Evolutionary conservation across 1,140 invertebrate genomes (phyloP), one percentile per base, ranked within the genome.

Genomic region (Leptestheria dahalacensis): DNA sequence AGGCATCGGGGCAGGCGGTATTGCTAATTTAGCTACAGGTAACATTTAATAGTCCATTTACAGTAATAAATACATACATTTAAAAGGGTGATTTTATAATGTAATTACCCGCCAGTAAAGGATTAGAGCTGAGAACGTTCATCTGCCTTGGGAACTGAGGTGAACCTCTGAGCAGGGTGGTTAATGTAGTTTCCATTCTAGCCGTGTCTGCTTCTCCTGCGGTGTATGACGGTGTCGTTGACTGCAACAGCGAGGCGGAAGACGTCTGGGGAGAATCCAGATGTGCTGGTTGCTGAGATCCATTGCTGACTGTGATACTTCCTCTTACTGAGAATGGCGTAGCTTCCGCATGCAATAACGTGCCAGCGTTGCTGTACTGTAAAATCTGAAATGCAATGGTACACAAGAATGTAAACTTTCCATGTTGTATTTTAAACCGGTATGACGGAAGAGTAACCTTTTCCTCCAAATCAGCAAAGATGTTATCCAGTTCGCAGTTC

Each of bases 111-210:
- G 86, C 86, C 62, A 88, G 73, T 48, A 89, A 73, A 29, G 86
- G 86, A 71, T 89, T 89, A 12, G 83, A 82, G 0, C 85, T 84
- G 1, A 85, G 85, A 53, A 89, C 87, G 59, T 84, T 86, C 21
- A 51, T 49, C 26, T 56, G 48, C 53, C 64, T 52, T 52, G 62
- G 47, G 11, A 51, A 57, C 57, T 48, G 50, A 52, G 20, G n/a
- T n/a, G n/a, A n/a, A n/a, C n/a, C n/a, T n/a, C n/a, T n/a, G n/a
- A n/a, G n/a, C n/a, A n/a, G n/a, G n/a, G n/a, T n/a, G n/a, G n/a
- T n/a, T n/a, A n/a, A n/a, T n/a, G n/a, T n/a, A n/a, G n/a, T n/a
- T n/a, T n/a, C n/a, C n/a, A n/a, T n/a, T n/a, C n/a, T n/a, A n/a
- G n/a, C n/a, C n/a, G n/a, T n/a, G n/a, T n/a, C n/a, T n/a, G n/a